Percentiles rank a stretch among this genome's conserved stretches.
Conservation (phyloP, 1,140 invertebrate species). For the Mercenaria mercenaria region DNA sequence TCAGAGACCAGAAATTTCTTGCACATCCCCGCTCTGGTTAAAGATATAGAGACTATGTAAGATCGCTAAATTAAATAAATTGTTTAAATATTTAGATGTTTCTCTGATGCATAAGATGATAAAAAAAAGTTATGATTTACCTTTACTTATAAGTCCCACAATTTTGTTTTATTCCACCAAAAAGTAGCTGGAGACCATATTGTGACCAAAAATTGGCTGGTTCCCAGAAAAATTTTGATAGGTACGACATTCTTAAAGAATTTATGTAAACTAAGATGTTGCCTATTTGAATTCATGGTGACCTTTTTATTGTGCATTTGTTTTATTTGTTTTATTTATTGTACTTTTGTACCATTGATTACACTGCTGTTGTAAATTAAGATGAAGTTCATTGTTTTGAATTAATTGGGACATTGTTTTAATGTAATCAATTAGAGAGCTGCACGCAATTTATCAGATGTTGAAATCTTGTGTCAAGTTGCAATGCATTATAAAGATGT, state of each 20-base stretch:
- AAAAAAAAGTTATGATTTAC: too few relatives aligned
- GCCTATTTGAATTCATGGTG: not conserved
- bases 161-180: too few relatives aligned
- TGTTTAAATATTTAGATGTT: too few relatives aligned
- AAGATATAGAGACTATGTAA: too few relatives aligned
- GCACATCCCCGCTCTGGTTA: too few relatives aligned
- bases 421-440: not conserved
- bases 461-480: not conserved
- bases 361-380: not conserved
- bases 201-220: too few relatives aligned
- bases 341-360: not conserved
- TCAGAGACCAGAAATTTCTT: too few relatives aligned
- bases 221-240: not conserved
- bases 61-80: too few relatives aligned
- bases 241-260: not conserved
- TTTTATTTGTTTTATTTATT: not conserved
- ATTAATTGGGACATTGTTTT: not conserved
- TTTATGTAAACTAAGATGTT: not conserved
- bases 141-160: too few relatives aligned
- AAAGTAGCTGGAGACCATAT: too few relatives aligned
- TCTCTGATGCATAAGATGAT: too few relatives aligned
- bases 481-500: not conserved
- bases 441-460: not conserved
- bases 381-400: conserved; percentile 3
- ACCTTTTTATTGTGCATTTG: not conserved